These are phyloP conservation scores for Diachrysia chrysitis DNA, from an alignment of 2,888 invertebrate species.

Conservation along the genomic window DNA sequence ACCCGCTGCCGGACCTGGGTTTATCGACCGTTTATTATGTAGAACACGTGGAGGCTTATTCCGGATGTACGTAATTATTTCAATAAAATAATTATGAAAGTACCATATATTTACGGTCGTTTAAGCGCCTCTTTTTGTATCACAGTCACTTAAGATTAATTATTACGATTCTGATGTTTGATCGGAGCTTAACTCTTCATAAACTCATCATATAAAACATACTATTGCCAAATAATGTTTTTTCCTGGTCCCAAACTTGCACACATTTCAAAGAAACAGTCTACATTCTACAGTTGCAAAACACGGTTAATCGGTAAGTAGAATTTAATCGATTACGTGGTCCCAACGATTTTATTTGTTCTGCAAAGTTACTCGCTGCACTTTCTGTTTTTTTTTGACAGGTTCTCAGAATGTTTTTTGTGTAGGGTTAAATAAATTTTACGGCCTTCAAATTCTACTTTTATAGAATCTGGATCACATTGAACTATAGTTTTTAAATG, in stretches of 20 bases:
- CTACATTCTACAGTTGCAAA: neutral
- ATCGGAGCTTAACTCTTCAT: neutral
- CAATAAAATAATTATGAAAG: neutral
- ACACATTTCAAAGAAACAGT: neutral
- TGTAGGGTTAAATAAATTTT: neutral
- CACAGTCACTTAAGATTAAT: neutral
- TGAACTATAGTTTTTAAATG: neutral
- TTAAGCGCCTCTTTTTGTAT: neutral
- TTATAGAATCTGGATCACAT: no score
- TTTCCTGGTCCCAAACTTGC: neutral
- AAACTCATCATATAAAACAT: neutral
- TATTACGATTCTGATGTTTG: neutral
- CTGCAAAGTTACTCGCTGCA: neutral
- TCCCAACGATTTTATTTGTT: neutral
- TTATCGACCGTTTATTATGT: constrained; percentile 52
- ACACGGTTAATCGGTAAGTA: neutral
- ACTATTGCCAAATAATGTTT: neutral
- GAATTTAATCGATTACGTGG: constrained; percentile 10
- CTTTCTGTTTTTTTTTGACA: neutral
- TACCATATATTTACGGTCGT: neutral
- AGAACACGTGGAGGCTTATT: constrained; percentile 7
- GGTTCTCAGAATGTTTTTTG: neutral
- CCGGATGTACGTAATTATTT: neutral
- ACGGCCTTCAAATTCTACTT: no score
- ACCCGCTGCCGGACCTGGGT: constrained; percentile 39